Conservation (phyloP, 37 sponge, comb jelly and placozoan species). For the Tethya wilhelma region DNA sequence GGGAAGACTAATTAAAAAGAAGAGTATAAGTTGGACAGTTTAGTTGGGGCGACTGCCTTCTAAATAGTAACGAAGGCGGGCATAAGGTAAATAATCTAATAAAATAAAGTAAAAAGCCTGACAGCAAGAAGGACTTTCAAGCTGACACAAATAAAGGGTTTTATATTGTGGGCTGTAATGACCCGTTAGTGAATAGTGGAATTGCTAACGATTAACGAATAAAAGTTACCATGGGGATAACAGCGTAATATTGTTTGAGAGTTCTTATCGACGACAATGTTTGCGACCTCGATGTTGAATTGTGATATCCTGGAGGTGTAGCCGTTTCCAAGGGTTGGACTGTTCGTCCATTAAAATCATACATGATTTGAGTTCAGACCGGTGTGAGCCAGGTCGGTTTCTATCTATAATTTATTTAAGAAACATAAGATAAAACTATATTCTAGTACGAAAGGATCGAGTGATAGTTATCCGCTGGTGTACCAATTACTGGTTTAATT, state of each 20-base stretch:
- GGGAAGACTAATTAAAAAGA: background rate
- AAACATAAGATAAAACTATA: constrained; percentile 50
- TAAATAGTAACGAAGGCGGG: constrained; percentile 89
- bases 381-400: constrained; percentile 92
- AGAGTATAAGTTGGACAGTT: constrained; percentile 82
- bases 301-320: constrained; percentile 87
- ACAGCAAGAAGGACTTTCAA: constrained; percentile 77
- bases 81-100: constrained; percentile 66
- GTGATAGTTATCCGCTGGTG: constrained; percentile 78
- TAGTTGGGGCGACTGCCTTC: constrained; percentile 91
- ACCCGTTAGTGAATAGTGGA: constrained; percentile 80
- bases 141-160: constrained; percentile 61
- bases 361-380: constrained; percentile 96
- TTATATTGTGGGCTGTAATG: constrained; percentile 76
- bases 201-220: constrained; percentile 83
- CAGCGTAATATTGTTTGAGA: constrained; percentile 93
- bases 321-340: constrained; percentile 89
- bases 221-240: constrained; percentile 96
- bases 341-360: constrained; percentile 90
- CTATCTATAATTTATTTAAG: constrained; percentile 85
- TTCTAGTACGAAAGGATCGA: constrained; percentile 87
- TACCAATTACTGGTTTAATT: constrained; percentile 35
- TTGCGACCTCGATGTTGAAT: constrained; percentile 99
- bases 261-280: constrained; percentile 87
- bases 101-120: constrained; percentile 63